Evolutionary conservation across 2,797 vertebrate species (phyloP).

Genomic region (Anguilla marmorata): DNA sequence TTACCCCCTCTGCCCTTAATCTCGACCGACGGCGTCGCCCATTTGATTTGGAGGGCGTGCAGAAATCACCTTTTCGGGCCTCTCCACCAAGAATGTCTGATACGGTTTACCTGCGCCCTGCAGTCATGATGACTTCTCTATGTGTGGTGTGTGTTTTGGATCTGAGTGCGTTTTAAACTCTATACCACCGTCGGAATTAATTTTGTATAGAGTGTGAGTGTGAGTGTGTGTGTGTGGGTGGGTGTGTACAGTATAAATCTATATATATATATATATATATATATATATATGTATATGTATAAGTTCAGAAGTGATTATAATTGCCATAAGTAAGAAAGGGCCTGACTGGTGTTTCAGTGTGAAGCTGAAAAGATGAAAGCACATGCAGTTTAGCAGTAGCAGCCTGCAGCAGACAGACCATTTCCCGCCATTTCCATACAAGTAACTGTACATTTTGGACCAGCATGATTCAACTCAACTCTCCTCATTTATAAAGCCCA

Average conservation of each 20-base stretch:
- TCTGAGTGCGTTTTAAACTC: conserved; percentile 33
- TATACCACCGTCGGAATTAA: conserved; percentile 30
- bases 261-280: background rate
- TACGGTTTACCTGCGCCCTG: conserved; percentile 19
- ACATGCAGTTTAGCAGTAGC: background rate
- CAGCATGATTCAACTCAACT: background rate
- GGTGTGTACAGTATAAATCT: conserved; percentile 40
- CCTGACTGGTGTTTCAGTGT: background rate
- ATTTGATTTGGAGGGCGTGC: background rate
- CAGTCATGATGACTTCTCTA: conserved; percentile 37
- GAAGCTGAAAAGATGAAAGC: background rate
- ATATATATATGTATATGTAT: conserved; percentile 9
- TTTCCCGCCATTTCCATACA: background rate
- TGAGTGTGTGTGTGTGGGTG: conserved; percentile 45
- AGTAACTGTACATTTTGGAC: background rate
- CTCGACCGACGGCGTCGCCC: background rate
- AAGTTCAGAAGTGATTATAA: background rate
- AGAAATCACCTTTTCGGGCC: background rate
- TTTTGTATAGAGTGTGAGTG: conserved; percentile 56
- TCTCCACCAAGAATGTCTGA: background rate
- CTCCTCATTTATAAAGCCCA: background rate
- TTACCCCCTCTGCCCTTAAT: background rate
- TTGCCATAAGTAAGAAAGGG: background rate
- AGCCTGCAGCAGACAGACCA: background rate
- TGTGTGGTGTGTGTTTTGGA: conserved; percentile 27